These are phyloP conservation scores for Hippocampus mohnikei DNA, from an alignment of 2,113 vertebrate species.

Conservation along the genomic window DNA sequence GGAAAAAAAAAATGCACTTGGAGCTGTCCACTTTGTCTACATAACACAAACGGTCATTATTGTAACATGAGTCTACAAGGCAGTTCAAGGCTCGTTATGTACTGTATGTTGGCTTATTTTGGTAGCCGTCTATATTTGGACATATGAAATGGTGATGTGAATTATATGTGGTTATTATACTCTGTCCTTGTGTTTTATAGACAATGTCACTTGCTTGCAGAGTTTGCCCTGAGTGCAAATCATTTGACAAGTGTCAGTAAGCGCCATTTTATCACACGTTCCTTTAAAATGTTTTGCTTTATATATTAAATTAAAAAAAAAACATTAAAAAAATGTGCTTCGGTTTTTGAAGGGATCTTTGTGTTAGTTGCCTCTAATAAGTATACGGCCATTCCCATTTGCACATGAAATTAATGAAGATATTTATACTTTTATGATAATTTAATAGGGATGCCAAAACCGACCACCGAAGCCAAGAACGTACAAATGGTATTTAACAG, in stretches of 20 bases:
- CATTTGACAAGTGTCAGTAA: constrained; percentile 60
- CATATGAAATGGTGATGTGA: constrained; percentile 49
- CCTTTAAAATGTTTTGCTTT: constrained; percentile 40
- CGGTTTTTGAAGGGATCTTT: constrained; percentile 72
- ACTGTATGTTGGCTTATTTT: constrained; percentile 57
- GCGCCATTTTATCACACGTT: constrained; percentile 46
- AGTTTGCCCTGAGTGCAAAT: constrained; percentile 56
- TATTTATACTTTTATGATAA: constrained; percentile 76
- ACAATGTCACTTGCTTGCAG: constrained; percentile 66
- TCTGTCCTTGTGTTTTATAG: constrained; percentile 53
- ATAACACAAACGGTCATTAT: constrained; percentile 40
- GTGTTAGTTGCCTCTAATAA: constrained; percentile 62
- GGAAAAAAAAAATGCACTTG: constrained; percentile 46
- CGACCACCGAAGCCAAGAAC: constrained; percentile 66
- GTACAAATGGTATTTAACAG: constrained; percentile 68
- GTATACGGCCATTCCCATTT: constrained; percentile 72
- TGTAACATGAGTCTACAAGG: constrained; percentile 45
- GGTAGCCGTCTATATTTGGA: constrained; percentile 39
- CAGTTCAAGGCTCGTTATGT: constrained; percentile 57
- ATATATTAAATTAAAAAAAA: constrained; percentile 20
- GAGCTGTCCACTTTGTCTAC: constrained; percentile 25
- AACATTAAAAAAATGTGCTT: constrained; percentile 44
- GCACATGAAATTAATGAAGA: constrained; percentile 76
- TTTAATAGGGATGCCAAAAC: constrained; percentile 71
- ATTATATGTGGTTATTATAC: constrained; percentile 43